phyloP scores from a whole-genome alignment of 2,888 invertebrate species.

The Sepiola atlantica region DNA sequence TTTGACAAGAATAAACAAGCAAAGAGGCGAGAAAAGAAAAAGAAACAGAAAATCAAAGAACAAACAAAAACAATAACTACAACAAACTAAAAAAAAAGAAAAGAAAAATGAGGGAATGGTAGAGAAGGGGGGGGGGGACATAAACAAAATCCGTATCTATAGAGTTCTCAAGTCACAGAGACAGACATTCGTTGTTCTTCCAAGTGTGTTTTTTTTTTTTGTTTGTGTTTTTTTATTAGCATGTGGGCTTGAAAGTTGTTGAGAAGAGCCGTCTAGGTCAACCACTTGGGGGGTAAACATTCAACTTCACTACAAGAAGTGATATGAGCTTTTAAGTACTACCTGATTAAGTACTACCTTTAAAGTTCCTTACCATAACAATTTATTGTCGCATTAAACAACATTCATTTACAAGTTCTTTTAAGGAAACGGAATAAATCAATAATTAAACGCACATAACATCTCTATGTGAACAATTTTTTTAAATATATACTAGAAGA shows the following conservation, averaged over 20 bases:
- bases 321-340: no score
- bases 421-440: no score
- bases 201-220: background rate
- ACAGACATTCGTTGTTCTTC: background rate
- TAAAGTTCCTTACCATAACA: no score
- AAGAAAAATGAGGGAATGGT: background rate
- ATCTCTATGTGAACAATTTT: background rate
- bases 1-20: background rate
- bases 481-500: no score
- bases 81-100: no score
- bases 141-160: constrained; percentile 6
- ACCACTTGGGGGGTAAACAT: background rate
- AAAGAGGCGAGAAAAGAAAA: background rate
- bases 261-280: background rate
- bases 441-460: background rate
- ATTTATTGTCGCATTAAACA: no score
- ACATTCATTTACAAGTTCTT: no score
- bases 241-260: background rate
- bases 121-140: background rate
- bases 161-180: background rate
- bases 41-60: no score
- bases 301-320: background rate
- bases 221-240: background rate
- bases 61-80: no score
- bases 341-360: no score